A percentile compares a stretch with the other conserved stretches of the same genome.
Conservation (phyloP, 2,113 vertebrate species). For the Grammomys surdaster region DNA sequence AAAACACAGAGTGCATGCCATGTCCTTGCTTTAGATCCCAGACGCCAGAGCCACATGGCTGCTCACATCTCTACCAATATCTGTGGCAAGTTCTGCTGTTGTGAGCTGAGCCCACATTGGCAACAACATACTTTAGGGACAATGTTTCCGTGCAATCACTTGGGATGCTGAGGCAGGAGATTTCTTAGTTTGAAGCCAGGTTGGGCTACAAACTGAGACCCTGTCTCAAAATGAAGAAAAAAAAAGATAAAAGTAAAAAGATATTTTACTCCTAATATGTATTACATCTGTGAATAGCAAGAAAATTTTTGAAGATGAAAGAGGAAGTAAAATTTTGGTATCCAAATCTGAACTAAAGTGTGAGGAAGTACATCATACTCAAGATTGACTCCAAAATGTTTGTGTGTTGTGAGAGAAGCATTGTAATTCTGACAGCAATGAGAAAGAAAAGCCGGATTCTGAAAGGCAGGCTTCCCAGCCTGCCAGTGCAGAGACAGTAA, state of each 20-base stretch:
- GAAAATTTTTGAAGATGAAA: constrained; percentile 72
- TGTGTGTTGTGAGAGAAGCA: background rate
- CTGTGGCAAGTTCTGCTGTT: constrained; percentile 13
- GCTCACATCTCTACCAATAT: constrained; percentile 47
- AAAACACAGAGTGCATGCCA: background rate
- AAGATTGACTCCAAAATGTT: background rate
- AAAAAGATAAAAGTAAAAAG: background rate
- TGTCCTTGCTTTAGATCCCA: constrained; percentile 44
- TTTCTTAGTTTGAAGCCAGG: background rate
- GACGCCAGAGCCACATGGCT: constrained; percentile 51
- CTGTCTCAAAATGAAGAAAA: background rate
- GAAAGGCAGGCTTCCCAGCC: background rate
- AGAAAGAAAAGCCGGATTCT: background rate
- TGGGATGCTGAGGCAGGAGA: background rate
- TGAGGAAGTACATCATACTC: background rate
- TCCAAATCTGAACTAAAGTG: constrained; percentile 61
- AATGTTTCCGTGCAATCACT: background rate
- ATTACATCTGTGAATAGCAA: constrained; percentile 46
- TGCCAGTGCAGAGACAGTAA: background rate
- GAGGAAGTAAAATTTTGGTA: constrained; percentile 76
- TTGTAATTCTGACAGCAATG: background rate
- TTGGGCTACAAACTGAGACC: background rate
- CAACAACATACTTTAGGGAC: constrained; percentile 63
- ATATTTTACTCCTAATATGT: constrained; percentile 50
- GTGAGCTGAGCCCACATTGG: constrained; percentile 57